phyloP scores from a whole-genome alignment of 2,113 vertebrate genomes.

The Odontesthes bonariensis region DNA sequence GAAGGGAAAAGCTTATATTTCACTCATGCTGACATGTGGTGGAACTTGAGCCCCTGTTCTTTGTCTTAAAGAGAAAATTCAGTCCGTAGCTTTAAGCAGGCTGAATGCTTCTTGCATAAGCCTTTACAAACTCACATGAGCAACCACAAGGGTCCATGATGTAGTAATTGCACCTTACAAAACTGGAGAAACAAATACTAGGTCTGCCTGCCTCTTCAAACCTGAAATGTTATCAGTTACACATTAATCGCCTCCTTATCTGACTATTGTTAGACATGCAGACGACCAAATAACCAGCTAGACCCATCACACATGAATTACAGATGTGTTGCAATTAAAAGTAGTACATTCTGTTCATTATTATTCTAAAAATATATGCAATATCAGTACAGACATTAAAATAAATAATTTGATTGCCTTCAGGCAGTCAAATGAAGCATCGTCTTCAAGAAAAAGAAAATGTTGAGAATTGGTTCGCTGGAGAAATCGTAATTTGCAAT shows the following conservation, averaged over 20 bases:
- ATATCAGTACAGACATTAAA: background rate
- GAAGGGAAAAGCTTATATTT: constrained; percentile 19
- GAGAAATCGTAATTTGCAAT: background rate
- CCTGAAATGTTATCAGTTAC: too few relatives aligned
- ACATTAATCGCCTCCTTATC: background rate
- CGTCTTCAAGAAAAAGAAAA: background rate
- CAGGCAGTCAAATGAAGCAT: background rate
- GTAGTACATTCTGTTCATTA: too few relatives aligned
- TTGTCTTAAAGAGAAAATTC: constrained; percentile 15
- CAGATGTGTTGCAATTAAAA: too few relatives aligned
- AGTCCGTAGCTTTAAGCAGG: constrained; percentile 4
- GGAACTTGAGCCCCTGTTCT: constrained; percentile 20
- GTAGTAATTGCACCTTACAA: constrained; percentile 24
- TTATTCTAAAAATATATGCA: too few relatives aligned
- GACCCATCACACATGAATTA: too few relatives aligned
- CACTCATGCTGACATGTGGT: constrained; percentile 13
- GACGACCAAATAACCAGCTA: background rate
- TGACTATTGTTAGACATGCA: background rate
- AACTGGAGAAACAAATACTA: background rate
- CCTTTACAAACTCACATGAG: constrained; percentile 15
- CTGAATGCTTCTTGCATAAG: constrained; percentile 6
- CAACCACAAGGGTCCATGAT: constrained; percentile 15
- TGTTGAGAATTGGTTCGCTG: background rate
- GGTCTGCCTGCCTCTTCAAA: too few relatives aligned
- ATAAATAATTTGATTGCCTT: background rate